phyloP scores from a whole-genome alignment of 2,113 vertebrate species.

The Zootoca vivipara region DNA sequence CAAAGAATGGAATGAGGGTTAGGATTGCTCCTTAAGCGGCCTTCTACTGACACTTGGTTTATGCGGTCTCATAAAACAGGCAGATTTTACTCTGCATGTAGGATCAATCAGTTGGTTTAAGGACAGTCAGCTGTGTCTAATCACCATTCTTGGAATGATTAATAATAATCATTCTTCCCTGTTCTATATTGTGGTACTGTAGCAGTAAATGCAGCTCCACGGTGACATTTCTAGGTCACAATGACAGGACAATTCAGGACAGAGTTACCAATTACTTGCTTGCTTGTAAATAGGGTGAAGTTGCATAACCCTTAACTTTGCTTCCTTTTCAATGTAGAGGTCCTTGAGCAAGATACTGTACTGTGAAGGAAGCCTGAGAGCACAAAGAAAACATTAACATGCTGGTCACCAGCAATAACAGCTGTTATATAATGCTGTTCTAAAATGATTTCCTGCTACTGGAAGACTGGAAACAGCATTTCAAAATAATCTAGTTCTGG shows the following conservation, averaged over 20 bases:
- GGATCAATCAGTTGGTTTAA: neutral
- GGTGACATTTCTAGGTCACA: conserved; percentile 31
- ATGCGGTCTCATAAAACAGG: neutral
- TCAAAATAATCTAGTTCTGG: conserved; percentile 71
- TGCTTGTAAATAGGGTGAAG: conserved; percentile 20
- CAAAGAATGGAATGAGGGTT: no score
- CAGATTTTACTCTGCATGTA: neutral
- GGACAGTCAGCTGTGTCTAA: neutral
- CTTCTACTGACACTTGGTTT: neutral
- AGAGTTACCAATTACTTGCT: neutral
- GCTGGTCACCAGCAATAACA: conserved; percentile 66
- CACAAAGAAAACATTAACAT: conserved; percentile 63
- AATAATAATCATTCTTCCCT: neutral
- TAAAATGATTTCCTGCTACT: conserved; percentile 77
- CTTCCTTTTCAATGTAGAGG: conserved; percentile 5
- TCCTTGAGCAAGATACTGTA: conserved; percentile 44
- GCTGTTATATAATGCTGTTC: conserved; percentile 78
- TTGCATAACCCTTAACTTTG: conserved; percentile 24
- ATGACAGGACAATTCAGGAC: conserved; percentile 3
- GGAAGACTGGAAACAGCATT: conserved; percentile 76
- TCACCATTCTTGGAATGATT: neutral
- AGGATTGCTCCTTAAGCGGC: neutral
- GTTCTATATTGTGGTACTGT: neutral
- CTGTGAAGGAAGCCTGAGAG: conserved; percentile 47
- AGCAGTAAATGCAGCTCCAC: neutral